phyloP scores from a whole-genome alignment of 2,113 vertebrate genomes.

The Loxodonta africana region DNA sequence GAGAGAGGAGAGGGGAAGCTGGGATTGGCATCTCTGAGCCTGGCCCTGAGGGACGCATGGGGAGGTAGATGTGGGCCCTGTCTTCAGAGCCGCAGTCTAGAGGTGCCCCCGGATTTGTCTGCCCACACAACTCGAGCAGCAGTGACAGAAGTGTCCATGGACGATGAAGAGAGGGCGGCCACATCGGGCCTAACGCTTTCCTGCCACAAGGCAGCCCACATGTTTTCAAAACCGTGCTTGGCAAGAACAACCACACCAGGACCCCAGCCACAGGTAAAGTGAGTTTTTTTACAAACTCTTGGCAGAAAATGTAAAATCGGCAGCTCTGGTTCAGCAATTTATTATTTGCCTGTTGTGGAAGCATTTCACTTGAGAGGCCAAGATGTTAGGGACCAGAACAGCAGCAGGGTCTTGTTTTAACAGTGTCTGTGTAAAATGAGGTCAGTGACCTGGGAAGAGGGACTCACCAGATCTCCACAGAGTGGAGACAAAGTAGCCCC shows the following conservation, averaged over 20 bases:
- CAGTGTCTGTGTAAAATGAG: neutral
- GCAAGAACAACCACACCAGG: accelerated
- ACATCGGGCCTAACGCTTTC: too few relatives aligned
- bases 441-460: neutral
- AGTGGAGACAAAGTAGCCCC: neutral
- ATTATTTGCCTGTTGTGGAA: neutral
- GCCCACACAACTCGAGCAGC: neutral
- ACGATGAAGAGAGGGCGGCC: neutral
- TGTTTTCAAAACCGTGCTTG: neutral
- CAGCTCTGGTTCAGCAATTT: neutral
- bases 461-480: neutral
- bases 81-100: neutral
- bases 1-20: neutral
- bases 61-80: neutral
- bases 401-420: neutral
- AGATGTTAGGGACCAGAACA: neutral
- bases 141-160: neutral
- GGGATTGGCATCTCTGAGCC: neutral
- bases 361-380: neutral
- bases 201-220: too few relatives aligned
- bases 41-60: neutral
- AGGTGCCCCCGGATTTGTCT: neutral
- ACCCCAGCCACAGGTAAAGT: neutral
- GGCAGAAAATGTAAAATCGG: neutral
- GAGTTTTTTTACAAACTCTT: neutral